These are phyloP conservation scores for Connochaetes taurinus DNA, from an alignment of 2,113 vertebrate species.

Conservation along the genomic window DNA sequence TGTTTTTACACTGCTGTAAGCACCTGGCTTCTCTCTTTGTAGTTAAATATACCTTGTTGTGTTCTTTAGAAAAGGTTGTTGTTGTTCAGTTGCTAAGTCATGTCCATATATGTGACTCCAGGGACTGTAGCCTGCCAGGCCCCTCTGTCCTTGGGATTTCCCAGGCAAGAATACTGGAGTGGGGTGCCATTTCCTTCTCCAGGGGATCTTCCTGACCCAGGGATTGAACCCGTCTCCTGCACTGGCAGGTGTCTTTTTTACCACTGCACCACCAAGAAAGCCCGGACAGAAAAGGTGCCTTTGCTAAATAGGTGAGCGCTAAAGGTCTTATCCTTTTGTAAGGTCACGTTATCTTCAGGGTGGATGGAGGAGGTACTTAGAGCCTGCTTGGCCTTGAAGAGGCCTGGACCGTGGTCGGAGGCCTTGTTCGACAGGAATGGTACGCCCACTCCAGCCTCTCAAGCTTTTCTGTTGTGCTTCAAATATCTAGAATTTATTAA, in stretches of 20 bases:
- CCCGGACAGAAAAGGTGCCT: not conserved
- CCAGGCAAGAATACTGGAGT: not conserved
- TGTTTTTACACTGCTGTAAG: not conserved
- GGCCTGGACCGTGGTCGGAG: not conserved
- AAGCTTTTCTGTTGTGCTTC: not conserved
- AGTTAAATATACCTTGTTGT: not conserved
- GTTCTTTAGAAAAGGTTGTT: not conserved
- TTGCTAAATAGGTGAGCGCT: not conserved
- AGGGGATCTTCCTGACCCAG: not conserved
- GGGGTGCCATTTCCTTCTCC: not conserved
- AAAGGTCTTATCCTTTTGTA: not conserved
- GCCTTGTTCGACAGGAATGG: not conserved
- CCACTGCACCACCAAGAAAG: not conserved
- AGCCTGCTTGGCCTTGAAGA: not conserved
- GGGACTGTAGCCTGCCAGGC: not conserved
- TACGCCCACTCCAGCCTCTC: not conserved
- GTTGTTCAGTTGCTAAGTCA: not conserved
- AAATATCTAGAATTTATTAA: not conserved
- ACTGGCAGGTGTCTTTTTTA: not conserved
- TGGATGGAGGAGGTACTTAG: not conserved
- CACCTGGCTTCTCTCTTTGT: slow-evolving; percentile 6
- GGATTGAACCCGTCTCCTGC: not conserved
- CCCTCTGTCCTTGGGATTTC: not conserved
- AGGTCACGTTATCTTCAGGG: not conserved
- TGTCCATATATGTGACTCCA: not conserved